Evolutionary conservation across 2,888 invertebrate species (phyloP).

Genomic region (Eurytoma californica): DNA sequence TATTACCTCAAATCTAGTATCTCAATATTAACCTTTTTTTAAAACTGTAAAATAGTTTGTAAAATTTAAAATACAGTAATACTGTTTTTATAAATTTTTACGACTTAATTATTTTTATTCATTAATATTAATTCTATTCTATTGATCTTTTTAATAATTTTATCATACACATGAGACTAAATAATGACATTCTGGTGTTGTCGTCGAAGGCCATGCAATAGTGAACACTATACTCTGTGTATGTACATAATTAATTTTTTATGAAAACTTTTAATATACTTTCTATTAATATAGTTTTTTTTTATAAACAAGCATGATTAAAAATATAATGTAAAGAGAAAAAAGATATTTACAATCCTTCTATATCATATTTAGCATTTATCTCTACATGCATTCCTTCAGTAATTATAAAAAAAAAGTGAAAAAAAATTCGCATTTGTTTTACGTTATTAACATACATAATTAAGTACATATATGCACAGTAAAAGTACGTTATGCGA

Average conservation of each 20-base stretch:
- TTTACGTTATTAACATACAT: conserved; percentile 40
- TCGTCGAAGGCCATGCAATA: conserved; percentile 41
- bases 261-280: conserved; percentile 29
- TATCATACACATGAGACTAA: conserved; percentile 34
- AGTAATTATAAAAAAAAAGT: conserved; percentile 22
- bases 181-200: conserved; percentile 40
- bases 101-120: conserved; percentile 28
- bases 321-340: conserved; percentile 42
- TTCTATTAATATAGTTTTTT: conserved; percentile 5
- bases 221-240: conserved; percentile 38
- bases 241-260: conserved; percentile 44
- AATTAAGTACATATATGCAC: conserved; percentile 44
- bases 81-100: conserved; percentile 16
- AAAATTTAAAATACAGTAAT: conserved; percentile 31
- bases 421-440: conserved; percentile 25
- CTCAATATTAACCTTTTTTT: conserved; percentile 23
- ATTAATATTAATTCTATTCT: conserved; percentile 25
- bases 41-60: conserved; percentile 29
- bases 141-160: conserved; percentile 21
- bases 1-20: conserved; percentile 22
- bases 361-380: conserved; percentile 32
- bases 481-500: conserved; percentile 30
- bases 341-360: conserved; percentile 39
- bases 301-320: conserved; percentile 22
- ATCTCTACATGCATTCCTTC: conserved; percentile 30